Evolutionary conservation across 2,113 vertebrate species (phyloP).

Genomic region (Perccottus glenii): DNA sequence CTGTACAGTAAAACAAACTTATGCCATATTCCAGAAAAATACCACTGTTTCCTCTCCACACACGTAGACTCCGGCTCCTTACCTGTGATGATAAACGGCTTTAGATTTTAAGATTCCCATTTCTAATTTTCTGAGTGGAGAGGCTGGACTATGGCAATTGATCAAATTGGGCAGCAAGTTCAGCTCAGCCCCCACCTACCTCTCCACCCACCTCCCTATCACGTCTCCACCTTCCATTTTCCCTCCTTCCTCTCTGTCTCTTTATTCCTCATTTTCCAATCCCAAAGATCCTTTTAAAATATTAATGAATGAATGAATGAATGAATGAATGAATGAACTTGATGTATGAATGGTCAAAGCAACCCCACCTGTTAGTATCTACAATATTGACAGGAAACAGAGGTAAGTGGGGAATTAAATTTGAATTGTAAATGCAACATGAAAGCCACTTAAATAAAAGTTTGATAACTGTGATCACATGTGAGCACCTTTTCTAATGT

Average conservation of each 20-base stretch:
- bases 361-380: slow-evolving; percentile 80
- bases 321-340: too few species aligned
- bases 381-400: slow-evolving; percentile 74
- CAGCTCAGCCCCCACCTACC: slow-evolving; percentile 55
- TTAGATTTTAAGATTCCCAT: slow-evolving; percentile 81
- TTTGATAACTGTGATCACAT: too few species aligned
- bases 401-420: slow-evolving; percentile 61
- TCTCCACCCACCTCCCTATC: background rate
- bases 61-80: slow-evolving; percentile 21
- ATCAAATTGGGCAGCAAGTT: slow-evolving; percentile 80
- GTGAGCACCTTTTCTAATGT: too few species aligned
- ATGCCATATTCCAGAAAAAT: slow-evolving; percentile 29
- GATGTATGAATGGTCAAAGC: slow-evolving; percentile 82
- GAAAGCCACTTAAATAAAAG: background rate
- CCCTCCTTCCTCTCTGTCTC: slow-evolving; percentile 27
- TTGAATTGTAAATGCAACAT: slow-evolving; percentile 6
- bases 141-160: slow-evolving; percentile 80
- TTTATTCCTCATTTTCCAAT: slow-evolving; percentile 37
- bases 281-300: slow-evolving; percentile 82
- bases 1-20: slow-evolving; percentile 40
- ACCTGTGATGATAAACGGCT: slow-evolving; percentile 80
- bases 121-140: slow-evolving; percentile 83
- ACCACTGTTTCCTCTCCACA: slow-evolving; percentile 21
- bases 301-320: too few species aligned
- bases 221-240: slow-evolving; percentile 13